phyloP scores from a whole-genome alignment of 30 jellyfish, hydroid and myxozoan species.

The Euphysa ruthae region DNA sequence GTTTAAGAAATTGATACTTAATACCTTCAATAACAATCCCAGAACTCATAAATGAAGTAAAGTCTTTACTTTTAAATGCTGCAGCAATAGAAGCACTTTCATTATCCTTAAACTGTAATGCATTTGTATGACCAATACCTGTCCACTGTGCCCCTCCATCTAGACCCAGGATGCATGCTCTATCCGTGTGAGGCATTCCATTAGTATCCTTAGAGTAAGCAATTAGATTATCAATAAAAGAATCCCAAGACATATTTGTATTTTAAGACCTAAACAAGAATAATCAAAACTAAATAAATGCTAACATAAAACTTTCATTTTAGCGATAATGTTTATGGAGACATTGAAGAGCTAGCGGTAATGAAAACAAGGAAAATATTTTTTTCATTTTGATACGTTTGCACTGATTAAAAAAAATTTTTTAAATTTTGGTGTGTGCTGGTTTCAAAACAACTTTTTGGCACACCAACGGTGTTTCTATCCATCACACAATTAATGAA shows the following conservation, averaged over 20 bases:
- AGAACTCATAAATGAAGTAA: slow-evolving; percentile 18
- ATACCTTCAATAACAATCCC: slow-evolving; percentile 61
- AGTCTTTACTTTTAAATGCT: slow-evolving; percentile 11
- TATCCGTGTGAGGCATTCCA: slow-evolving; percentile 38
- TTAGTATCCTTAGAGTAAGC: slow-evolving; percentile 27
- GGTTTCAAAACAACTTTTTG: too few species aligned
- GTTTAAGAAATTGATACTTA: slow-evolving; percentile 57
- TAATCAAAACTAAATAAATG: too few species aligned
- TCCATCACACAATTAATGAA: too few species aligned
- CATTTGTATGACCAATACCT: slow-evolving; percentile 35
- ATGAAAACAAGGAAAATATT: too few species aligned
- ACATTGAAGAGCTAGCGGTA: too few species aligned
- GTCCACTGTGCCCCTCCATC: slow-evolving; percentile 72
- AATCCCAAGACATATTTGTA: slow-evolving; percentile 92
- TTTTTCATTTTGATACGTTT: too few species aligned
- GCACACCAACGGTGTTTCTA: too few species aligned
- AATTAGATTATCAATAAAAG: slow-evolving; percentile 44
- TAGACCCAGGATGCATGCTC: slow-evolving; percentile 41
- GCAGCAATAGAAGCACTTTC: slow-evolving; percentile 35
- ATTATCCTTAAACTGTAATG: slow-evolving; percentile 12
- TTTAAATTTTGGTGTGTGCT: too few species aligned
- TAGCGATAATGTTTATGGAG: too few species aligned
- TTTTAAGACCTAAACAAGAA: too few species aligned
- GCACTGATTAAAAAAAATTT: too few species aligned
- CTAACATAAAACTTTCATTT: too few species aligned